phyloP scores from a whole-genome alignment of 2,888 invertebrate genomes.

The Asteroscopus sphinx region DNA sequence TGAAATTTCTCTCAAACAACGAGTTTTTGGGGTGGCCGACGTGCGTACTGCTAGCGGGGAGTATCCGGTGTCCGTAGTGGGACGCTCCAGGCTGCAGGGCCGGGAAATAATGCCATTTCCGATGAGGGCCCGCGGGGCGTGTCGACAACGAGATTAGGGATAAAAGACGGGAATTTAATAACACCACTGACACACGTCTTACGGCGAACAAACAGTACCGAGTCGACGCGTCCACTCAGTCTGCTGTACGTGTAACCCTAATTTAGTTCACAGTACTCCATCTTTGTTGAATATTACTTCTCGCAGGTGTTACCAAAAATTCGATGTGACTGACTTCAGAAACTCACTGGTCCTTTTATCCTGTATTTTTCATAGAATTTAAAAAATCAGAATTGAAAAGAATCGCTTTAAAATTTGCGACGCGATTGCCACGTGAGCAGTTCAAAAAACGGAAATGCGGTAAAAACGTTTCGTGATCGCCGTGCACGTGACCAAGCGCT shows the following conservation, averaged over 20 bases:
- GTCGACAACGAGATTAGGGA: constrained; percentile 82
- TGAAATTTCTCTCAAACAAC: constrained; percentile 70
- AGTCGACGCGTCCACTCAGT: constrained; percentile 17
- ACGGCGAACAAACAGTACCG: constrained; percentile 66
- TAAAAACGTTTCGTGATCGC: constrained; percentile 83
- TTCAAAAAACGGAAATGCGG: constrained; percentile 78
- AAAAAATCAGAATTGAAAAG: constrained; percentile 50
- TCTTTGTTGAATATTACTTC: constrained; percentile 13
- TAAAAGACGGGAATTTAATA: constrained; percentile 84
- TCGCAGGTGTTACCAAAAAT: constrained; percentile 1
- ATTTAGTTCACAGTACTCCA: constrained; percentile 13
- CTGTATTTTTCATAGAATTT: not conserved
- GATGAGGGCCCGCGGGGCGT: constrained; percentile 83
- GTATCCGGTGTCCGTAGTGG: constrained; percentile 82
- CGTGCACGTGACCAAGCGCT: constrained; percentile 76
- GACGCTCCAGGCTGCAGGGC: constrained; percentile 64
- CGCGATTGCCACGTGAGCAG: constrained; percentile 67
- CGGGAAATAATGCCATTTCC: constrained; percentile 86
- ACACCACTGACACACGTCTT: constrained; percentile 78
- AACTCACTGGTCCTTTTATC: not conserved
- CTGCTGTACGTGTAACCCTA: constrained; percentile 20
- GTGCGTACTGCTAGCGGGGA: constrained; percentile 60
- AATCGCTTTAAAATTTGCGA: constrained; percentile 60
- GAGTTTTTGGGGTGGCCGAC: constrained; percentile 66
- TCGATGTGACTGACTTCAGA: not conserved